These are phyloP conservation scores for Tolypeutes matacus DNA, from an alignment of 2,797 vertebrate genomes.

Conservation along the genomic window DNA sequence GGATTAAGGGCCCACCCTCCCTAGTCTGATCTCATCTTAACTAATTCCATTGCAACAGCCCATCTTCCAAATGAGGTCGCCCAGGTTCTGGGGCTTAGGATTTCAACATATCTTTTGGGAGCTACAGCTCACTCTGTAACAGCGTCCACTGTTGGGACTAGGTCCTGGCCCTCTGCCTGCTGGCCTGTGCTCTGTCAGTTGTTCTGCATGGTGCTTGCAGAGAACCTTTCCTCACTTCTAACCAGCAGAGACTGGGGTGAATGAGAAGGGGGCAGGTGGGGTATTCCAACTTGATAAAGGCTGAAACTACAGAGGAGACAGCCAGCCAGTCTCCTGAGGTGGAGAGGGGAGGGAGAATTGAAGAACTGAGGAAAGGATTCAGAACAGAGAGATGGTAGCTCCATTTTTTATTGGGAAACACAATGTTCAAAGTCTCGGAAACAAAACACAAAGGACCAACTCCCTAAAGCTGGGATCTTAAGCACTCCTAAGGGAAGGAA, in stretches of 20 bases:
- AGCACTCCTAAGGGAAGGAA: neutral
- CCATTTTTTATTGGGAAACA: neutral
- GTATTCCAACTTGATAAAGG: neutral
- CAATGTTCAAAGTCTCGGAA: neutral
- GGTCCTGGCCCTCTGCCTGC: neutral
- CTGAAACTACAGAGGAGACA: neutral
- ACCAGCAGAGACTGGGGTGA: neutral
- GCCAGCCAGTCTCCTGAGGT: neutral
- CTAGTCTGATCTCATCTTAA: no score
- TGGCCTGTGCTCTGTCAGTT: neutral
- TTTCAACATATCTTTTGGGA: no score
- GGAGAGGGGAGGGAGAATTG: neutral
- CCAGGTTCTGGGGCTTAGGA: no score
- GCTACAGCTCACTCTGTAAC: no score
- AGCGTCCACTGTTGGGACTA: neutral
- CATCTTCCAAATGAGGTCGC: no score
- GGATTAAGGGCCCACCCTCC: no score
- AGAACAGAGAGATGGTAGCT: neutral
- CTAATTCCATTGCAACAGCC: no score
- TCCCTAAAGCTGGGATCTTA: neutral
- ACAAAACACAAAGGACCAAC: neutral
- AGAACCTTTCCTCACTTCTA: neutral
- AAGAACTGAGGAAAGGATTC: neutral
- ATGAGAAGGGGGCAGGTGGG: neutral
- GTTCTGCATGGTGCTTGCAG: accelerated